These are phyloP conservation scores for Rhodophaea formosa DNA, from an alignment of 2,888 invertebrate genomes.

Conservation along the genomic window DNA sequence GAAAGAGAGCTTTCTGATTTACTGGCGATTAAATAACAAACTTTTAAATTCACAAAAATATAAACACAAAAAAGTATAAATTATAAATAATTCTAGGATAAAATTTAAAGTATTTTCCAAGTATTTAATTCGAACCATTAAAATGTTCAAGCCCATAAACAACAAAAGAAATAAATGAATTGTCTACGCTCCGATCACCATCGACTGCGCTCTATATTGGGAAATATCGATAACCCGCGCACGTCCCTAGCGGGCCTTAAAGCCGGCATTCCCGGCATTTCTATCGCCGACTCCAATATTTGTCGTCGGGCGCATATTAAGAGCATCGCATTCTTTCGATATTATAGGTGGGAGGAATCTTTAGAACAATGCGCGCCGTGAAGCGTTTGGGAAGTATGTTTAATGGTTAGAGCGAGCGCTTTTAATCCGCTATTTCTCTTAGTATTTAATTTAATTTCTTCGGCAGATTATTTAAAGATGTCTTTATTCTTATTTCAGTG, in stretches of 20 bases:
- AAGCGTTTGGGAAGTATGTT: constrained; percentile 23
- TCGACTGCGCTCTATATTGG: constrained; percentile 13
- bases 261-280: constrained; percentile 57
- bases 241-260: constrained; percentile 44
- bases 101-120: too few relatives aligned
- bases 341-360: constrained; percentile 35
- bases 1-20: too few relatives aligned
- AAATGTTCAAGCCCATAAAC: not conserved
- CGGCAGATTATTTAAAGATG: too few relatives aligned
- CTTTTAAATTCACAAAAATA: too few relatives aligned
- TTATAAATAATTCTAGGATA: too few relatives aligned
- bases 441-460: too few relatives aligned
- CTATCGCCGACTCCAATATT: constrained; percentile 50
- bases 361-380: constrained; percentile 44
- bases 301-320: constrained; percentile 53
- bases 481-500: too few relatives aligned
- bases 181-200: not conserved
- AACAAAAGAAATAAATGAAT: not conserved
- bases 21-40: too few relatives aligned
- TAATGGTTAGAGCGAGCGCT: not conserved
- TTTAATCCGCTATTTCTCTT: not conserved
- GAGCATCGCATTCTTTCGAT: constrained; percentile 41
- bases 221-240: constrained; percentile 44
- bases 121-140: too few relatives aligned
- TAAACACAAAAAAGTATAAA: too few relatives aligned